Base-by-base conservation (phyloP, 1,140 invertebrate species). In the Oncopodura yosiiana region DNA sequence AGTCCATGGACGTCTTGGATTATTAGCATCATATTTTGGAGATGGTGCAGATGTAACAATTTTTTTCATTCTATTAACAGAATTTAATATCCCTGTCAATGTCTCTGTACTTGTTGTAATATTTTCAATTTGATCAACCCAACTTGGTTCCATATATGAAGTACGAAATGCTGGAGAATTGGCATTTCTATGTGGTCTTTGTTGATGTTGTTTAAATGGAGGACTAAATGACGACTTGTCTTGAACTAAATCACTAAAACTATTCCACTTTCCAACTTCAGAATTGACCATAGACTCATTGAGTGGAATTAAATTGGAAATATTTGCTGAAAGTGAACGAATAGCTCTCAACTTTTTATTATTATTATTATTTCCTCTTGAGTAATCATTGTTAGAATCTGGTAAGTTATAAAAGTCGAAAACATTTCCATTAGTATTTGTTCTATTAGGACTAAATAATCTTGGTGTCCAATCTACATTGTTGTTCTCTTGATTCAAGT, bases 261-360 rank as follows among this genome's bases (percentile, higher is more conserved):
- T 68, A 53, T 69, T 68, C 36, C 69, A 66, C 44, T 68, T 70
- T 32, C 69, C 70, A 41, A 69, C 60, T 37, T 68, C 65, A 32
- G 34, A 41, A 37, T 45, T 39, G 19, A 53, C 50, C 3, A 42
- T 23, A 9, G 52, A 60, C 23, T 45, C 39, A 19, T 56, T 51
- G 24, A 56, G 39, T 19, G 57, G 65, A 12, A 86, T 80, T 48
- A 86, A 71, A 60, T 79, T 80, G 42, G 82, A 82, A 45, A 88
- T 79, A 66, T 88, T 87, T 0, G 84, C 85, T 0, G 86, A 87
- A 18, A 87, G 69, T 1, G 84, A 87, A 46, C 85, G 74, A 3
- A 84, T 80, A 3, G 84, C 84, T 53, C 83, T 74, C 59, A 61
- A 36, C 50, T 83, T 83, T 68, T 86, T 87, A 66, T 77, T 80